A percentile compares a stretch with the other conserved stretches of the same genome.
phyloP scores from a whole-genome alignment of 2,113 vertebrate genomes.

The Gambusia affinis region DNA sequence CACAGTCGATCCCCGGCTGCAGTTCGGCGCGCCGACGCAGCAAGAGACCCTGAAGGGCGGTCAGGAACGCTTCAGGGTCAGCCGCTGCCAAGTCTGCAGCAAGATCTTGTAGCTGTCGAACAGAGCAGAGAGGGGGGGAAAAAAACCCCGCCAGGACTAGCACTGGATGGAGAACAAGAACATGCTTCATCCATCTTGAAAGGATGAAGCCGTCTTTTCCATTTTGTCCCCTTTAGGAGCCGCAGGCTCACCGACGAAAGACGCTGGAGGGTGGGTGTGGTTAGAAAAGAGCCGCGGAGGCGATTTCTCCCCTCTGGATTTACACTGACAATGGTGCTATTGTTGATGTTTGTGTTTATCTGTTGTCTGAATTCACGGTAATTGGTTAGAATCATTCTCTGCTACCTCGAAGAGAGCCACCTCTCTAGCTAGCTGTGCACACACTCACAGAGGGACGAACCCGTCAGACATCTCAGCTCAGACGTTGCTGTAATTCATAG shows the following conservation, averaged over 20 bases:
- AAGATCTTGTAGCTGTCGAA: constrained; percentile 85
- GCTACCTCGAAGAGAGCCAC: constrained; percentile 84
- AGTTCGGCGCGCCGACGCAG: constrained; percentile 80
- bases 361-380: constrained; percentile 44
- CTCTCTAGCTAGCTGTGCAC: constrained; percentile 32
- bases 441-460: background rate
- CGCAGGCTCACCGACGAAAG: constrained; percentile 18
- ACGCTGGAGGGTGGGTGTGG: constrained; percentile 31
- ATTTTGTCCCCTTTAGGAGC: constrained; percentile 36
- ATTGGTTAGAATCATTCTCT: constrained; percentile 66
- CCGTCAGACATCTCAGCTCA: constrained; percentile 12
- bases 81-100: constrained; percentile 97
- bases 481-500: background rate
- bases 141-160: constrained; percentile 1
- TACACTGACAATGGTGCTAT: constrained; percentile 86
- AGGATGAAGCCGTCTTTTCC: constrained; percentile 37
- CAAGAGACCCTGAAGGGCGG: constrained; percentile 89
- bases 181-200: constrained; percentile 55
- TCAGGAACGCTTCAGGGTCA: constrained; percentile 86
- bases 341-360: constrained; percentile 67
- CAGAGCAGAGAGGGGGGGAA: background rate
- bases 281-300: constrained; percentile 37
- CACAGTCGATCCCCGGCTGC: constrained; percentile 80
- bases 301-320: constrained; percentile 49
- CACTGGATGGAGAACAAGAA: constrained; percentile 36